These are phyloP conservation scores for Myotis vivesi DNA, from an alignment of 2,797 vertebrate genomes.

Conservation along the genomic window DNA sequence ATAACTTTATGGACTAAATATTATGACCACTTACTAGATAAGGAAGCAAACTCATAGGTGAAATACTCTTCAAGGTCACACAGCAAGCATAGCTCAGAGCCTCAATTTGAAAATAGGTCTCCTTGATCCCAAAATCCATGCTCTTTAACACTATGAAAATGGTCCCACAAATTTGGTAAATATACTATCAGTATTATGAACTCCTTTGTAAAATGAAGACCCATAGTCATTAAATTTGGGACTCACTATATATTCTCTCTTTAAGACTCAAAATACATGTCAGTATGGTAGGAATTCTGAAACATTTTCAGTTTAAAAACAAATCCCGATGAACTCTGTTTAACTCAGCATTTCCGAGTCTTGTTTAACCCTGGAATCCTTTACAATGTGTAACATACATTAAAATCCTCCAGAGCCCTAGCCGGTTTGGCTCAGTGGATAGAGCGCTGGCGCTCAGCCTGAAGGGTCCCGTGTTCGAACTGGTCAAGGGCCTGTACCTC, in stretches of 20 bases:
- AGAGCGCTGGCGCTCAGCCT: too few species aligned
- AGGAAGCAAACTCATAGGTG: not conserved
- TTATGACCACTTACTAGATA: not conserved
- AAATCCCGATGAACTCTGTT: not conserved
- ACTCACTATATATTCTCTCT: not conserved
- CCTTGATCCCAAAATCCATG: not conserved
- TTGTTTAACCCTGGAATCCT: not conserved
- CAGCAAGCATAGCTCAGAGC: not conserved
- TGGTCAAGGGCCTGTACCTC: too few species aligned
- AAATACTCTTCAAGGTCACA: not conserved
- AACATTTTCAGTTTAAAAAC: not conserved
- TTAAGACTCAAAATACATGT: not conserved
- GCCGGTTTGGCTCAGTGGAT: too few species aligned
- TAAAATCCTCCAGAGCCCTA: not conserved
- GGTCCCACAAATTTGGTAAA: not conserved
- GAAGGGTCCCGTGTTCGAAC: too few species aligned
- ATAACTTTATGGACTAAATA: not conserved
- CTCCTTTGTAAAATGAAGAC: constrained; percentile 9
- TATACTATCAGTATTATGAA: not conserved
- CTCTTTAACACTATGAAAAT: not conserved
- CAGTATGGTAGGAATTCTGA: not conserved
- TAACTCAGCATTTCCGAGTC: not conserved
- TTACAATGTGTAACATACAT: not conserved
- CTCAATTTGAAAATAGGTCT: not conserved
- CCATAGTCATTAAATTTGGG: not conserved